These are phyloP conservation scores for Drosophila subpulchrella DNA, from an alignment of 1,140 invertebrate species.

Conservation along the genomic window DNA sequence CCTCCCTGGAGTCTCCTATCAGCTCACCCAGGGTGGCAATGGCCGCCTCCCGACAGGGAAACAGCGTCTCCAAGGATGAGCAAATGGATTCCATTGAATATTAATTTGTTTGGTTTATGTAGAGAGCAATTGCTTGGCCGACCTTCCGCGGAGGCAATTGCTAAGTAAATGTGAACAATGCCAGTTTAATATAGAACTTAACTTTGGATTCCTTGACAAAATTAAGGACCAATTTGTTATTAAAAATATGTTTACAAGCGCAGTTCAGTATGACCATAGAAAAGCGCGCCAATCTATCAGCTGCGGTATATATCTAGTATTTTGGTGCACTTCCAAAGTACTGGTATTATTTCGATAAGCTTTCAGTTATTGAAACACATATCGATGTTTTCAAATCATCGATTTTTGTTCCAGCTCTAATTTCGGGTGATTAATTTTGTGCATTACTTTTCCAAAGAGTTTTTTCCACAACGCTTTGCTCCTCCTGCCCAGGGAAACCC, in stretches of 20 bases:
- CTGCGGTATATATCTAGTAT: not conserved
- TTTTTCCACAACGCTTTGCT: slow-evolving; percentile 31
- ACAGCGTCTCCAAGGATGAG: slow-evolving; percentile 44
- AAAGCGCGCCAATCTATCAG: not conserved
- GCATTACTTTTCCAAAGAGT: slow-evolving; percentile 51
- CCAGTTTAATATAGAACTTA: no score
- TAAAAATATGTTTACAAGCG: slow-evolving; percentile 14
- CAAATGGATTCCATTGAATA: slow-evolving; percentile 51
- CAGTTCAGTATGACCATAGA: not conserved
- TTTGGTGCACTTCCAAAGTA: no score
- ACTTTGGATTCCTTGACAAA: no score
- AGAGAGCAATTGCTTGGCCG: no score
- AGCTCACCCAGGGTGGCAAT: slow-evolving; percentile 87
- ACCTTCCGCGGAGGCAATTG: no score
- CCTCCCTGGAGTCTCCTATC: slow-evolving; percentile 86
- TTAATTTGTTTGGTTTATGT: not conserved
- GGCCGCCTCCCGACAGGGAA: slow-evolving; percentile 87
- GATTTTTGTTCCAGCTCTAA: slow-evolving; percentile 6
- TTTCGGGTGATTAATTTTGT: slow-evolving; percentile 64
- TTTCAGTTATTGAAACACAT: no score
- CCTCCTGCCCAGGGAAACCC: slow-evolving; percentile 28
- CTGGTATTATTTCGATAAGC: not conserved
- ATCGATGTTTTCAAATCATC: not conserved
- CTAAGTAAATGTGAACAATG: no score
- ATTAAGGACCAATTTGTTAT: no score